Conservation (phyloP, 2,113 vertebrate species). For the Micronycteris hirsuta region DNA sequence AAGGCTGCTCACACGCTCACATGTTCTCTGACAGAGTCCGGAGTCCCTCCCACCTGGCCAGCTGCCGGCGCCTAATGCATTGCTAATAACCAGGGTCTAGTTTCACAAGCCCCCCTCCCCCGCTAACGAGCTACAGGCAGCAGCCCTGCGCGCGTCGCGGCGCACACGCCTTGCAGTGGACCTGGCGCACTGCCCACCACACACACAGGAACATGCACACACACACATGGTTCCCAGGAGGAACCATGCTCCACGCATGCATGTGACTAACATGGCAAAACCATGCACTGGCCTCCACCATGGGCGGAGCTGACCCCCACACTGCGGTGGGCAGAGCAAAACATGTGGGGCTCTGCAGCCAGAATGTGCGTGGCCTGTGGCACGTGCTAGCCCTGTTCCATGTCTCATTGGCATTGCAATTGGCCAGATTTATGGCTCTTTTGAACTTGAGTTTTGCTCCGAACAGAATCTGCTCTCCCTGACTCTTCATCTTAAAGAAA, state of each 20-base stretch:
- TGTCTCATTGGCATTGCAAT: neutral
- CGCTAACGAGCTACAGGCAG: conserved; percentile 75
- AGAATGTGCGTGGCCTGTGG: neutral
- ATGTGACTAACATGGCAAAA: neutral
- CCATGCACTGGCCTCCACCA: neutral
- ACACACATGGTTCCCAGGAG: conserved; percentile 42
- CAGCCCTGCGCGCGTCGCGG: conserved; percentile 38
- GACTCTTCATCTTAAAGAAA: neutral
- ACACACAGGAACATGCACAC: conserved; percentile 48
- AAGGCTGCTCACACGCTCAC: conserved; percentile 78
- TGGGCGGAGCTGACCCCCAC: neutral
- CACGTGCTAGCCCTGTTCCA: neutral
- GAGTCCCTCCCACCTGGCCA: conserved; percentile 80
- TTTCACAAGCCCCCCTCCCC: conserved; percentile 81
- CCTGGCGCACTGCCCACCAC: conserved; percentile 64
- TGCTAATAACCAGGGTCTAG: conserved; percentile 86
- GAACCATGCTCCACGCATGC: neutral
- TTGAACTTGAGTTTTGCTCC: conserved; percentile 17
- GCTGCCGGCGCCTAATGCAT: conserved; percentile 84
- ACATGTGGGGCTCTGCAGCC: neutral
- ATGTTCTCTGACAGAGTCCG: conserved; percentile 84
- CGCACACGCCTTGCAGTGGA: conserved; percentile 66
- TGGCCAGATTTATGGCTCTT: conserved; percentile 6
- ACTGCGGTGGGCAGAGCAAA: neutral
- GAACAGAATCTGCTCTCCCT: neutral